These are phyloP conservation scores for Huso huso DNA, from an alignment of 2,797 vertebrate genomes.

Conservation along the genomic window DNA sequence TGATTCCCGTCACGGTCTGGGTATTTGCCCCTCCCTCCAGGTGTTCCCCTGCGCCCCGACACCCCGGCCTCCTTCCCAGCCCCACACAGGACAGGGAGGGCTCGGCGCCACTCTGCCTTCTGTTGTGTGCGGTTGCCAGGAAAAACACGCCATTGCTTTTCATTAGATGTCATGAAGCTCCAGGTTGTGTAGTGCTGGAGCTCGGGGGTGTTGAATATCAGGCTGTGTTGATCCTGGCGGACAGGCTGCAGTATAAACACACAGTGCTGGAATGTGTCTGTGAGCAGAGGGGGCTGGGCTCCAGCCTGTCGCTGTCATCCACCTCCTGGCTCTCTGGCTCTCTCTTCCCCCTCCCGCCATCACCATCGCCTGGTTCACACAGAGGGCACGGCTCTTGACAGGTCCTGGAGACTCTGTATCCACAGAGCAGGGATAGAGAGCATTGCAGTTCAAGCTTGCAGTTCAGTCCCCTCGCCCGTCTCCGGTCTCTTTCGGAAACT, in stretches of 20 bases:
- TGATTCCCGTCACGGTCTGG: rapidly evolving
- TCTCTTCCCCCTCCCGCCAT: neutral
- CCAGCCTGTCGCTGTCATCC: neutral
- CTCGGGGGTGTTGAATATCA: neutral
- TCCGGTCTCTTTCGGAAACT: too few relatives aligned
- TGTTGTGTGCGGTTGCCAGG: neutral
- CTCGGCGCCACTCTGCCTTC: neutral
- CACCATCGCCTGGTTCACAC: constrained; percentile 20
- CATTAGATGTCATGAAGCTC: neutral
- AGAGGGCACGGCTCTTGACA: constrained; percentile 37
- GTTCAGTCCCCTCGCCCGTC: constrained; percentile 10
- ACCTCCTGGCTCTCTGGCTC: neutral
- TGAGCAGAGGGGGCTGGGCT: neutral
- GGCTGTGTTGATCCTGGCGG: neutral
- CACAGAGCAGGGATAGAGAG: constrained; percentile 26
- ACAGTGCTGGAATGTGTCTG: neutral
- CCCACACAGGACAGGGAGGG: neutral
- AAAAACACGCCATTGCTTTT: constrained; percentile 5
- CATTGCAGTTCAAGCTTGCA: constrained; percentile 23
- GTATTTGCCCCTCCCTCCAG: neutral
- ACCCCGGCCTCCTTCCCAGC: neutral
- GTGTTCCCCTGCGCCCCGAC: rapidly evolving
- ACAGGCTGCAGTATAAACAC: neutral
- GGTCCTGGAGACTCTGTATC: constrained; percentile 23
- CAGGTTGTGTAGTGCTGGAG: neutral